Evolutionary conservation across 2,888 invertebrate species (phyloP).

Genomic region (Scelioninae gen. 2): DNA sequence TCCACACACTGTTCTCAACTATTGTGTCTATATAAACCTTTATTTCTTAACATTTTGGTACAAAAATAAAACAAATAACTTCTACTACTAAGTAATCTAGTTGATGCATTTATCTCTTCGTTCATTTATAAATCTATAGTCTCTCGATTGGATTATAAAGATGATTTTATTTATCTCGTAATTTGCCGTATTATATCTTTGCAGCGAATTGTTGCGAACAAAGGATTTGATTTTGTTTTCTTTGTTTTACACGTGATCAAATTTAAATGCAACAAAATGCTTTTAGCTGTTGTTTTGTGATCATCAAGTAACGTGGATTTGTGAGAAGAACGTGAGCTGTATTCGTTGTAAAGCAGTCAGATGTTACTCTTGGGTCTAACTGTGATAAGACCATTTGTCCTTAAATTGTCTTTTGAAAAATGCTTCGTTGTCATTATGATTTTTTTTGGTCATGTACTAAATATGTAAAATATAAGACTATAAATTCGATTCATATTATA

Average conservation of each 20-base stretch:
- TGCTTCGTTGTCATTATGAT: too few relatives aligned
- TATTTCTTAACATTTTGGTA: too few relatives aligned
- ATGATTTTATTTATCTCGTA: slow-evolving; percentile 32
- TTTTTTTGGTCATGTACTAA: too few relatives aligned
- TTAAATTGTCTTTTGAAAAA: not conserved
- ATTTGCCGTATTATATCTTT: slow-evolving; percentile 31
- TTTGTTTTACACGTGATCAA: slow-evolving; percentile 34
- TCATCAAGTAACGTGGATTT: slow-evolving; percentile 16
- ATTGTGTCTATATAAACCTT: too few relatives aligned
- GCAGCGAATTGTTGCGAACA: slow-evolving; percentile 31
- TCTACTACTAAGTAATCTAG: not conserved
- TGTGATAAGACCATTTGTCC: not conserved
- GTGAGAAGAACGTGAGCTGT: slow-evolving; percentile 22
- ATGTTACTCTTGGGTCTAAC: not conserved
- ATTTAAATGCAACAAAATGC: slow-evolving; percentile 38
- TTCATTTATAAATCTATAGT: slow-evolving; percentile 18
- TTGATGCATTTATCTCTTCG: not conserved
- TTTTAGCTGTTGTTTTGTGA: slow-evolving; percentile 25
- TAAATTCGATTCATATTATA: too few relatives aligned
- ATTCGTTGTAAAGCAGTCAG: not conserved
- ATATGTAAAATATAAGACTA: too few relatives aligned
- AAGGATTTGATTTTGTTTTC: slow-evolving; percentile 17
- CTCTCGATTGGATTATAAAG: slow-evolving; percentile 36
- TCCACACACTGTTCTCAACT: too few relatives aligned
- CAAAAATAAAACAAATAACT: too few relatives aligned